Base-by-base conservation (phyloP, 2,797 vertebrate genomes). In the Eulemur mongoz region DNA sequence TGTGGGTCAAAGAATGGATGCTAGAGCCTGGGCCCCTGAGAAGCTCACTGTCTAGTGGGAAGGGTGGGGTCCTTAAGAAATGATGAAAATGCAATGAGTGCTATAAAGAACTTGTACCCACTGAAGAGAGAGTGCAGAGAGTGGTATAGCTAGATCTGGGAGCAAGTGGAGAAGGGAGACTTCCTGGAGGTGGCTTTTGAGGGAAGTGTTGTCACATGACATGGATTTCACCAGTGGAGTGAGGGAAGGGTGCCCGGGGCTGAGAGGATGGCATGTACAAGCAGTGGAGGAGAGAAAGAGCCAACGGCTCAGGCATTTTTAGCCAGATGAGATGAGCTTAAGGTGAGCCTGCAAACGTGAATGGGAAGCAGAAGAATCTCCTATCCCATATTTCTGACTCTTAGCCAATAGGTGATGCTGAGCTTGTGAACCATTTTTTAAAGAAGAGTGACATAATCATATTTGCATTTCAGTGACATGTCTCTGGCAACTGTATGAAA, bases 351-450 rank as follows among this genome's bases (percentile, higher is more conserved):
- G 27, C 80, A 69, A 43, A 90, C 32, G 61, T 82, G 69, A 27
- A 27, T n/a, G 40, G 20, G 50, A n/a, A 85, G 65, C 61, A 22
- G 22, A 45, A 73, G 50, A 50, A 13, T 80, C n/a, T 84, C 61
- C 57, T 69, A 13, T 7, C 40, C 20, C 13, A 1, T 25, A 11
- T 83, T 79, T 84, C 88, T 92, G 75, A 43, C 80, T 86, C 87
- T 78, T 57, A 73, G 82, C 73, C 85, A 94, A 87, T 59, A 95
- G 94, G 93, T 94, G 91, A 65, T 59, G 38, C 52, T 91, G 79
- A 96, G 80, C 43, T 88, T 93, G 23, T 23, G 76, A 88, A 45
- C 30, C 7, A 48, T 75, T 91, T 89, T 90, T 89, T 92, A 84
- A 88, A 84, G 32, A 93, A 81, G 82, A 95, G 82, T 89, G 85